phyloP scores from a whole-genome alignment of 2,888 invertebrate genomes.

The Augochlorella aurata region DNA sequence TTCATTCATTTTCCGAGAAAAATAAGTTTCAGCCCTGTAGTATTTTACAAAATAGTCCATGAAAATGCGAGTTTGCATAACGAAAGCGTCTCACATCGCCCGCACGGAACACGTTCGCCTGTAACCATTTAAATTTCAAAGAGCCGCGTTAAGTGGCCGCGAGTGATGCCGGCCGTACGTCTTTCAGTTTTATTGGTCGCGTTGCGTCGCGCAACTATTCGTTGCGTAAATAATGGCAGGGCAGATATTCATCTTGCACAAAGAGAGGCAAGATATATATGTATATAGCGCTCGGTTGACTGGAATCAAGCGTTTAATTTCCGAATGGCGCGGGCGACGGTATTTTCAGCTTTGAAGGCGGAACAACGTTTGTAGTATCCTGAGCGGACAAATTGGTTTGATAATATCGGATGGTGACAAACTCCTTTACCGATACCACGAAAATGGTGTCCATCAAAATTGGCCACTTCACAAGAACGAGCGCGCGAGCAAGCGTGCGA shows the following conservation, averaged over 20 bases:
- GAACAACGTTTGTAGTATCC: neutral
- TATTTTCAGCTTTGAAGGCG: neutral
- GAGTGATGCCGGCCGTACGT: neutral
- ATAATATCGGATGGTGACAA: neutral
- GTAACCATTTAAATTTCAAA: neutral
- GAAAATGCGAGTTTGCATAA: neutral
- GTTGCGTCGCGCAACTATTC: neutral
- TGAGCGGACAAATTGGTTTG: slow-evolving; percentile 2
- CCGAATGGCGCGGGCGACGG: neutral
- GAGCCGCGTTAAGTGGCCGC: neutral
- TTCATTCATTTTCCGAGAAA: neutral
- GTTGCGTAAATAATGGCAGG: neutral
- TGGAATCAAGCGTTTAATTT: neutral
- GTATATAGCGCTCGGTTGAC: too few species aligned
- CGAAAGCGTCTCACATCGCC: neutral
- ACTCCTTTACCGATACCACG: slow-evolving; percentile 8
- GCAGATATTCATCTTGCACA: neutral
- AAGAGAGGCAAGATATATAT: neutral
- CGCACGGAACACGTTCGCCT: neutral
- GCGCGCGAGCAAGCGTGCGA: neutral
- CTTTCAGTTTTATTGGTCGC: neutral
- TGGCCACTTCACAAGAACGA: neutral
- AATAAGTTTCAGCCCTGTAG: neutral
- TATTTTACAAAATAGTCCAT: neutral
- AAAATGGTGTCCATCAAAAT: neutral